A percentile compares a stretch with the other conserved stretches of the same genome.
phyloP scores from a whole-genome alignment of 2,888 invertebrate genomes.

The Onchidella celtica region DNA sequence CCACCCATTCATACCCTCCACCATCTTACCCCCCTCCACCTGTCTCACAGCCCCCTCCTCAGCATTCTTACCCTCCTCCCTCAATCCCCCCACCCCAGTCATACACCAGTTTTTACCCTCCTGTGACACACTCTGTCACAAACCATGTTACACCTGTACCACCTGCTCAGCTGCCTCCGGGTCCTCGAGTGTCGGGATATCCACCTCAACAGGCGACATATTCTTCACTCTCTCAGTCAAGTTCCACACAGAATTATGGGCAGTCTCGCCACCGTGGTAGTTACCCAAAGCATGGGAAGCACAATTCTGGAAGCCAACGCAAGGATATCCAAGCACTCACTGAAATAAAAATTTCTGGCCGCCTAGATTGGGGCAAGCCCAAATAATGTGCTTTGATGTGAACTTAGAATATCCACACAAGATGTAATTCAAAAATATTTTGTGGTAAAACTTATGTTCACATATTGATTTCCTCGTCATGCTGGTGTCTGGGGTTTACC shows the following conservation, averaged over 20 bases:
- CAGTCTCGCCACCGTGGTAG: slow-evolving; percentile 22
- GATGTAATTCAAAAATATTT: no score
- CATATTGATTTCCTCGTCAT: no score
- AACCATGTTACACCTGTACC: slow-evolving; percentile 50
- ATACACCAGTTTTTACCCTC: slow-evolving; percentile 39
- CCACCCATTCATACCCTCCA: slow-evolving; percentile 41
- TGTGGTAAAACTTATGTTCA: no score
- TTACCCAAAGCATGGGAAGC: slow-evolving; percentile 33
- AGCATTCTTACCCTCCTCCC: slow-evolving; percentile 46
- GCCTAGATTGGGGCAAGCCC: slow-evolving; percentile 28
- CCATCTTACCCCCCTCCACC: slow-evolving; percentile 33
- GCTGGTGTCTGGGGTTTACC: no score
- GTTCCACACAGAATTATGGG: slow-evolving; percentile 34
- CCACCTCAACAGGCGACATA: slow-evolving; percentile 49
- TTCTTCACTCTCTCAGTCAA: slow-evolving; percentile 47
- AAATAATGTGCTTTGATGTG: not conserved
- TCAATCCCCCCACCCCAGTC: slow-evolving; percentile 50
- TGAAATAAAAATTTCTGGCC: slow-evolving; percentile 39
- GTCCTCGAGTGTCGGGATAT: slow-evolving; percentile 47
- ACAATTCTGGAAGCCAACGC: not conserved
- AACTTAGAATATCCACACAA: no score
- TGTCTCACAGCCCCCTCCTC: slow-evolving; percentile 38
- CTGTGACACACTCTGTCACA: slow-evolving; percentile 38
- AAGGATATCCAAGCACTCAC: slow-evolving; percentile 41
- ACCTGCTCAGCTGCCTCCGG: slow-evolving; percentile 45